A percentile compares a stretch with the other conserved stretches of the same genome.
Conservation (phyloP, 23 tunicate genomes). For the Trididemnum clinides region DNA sequence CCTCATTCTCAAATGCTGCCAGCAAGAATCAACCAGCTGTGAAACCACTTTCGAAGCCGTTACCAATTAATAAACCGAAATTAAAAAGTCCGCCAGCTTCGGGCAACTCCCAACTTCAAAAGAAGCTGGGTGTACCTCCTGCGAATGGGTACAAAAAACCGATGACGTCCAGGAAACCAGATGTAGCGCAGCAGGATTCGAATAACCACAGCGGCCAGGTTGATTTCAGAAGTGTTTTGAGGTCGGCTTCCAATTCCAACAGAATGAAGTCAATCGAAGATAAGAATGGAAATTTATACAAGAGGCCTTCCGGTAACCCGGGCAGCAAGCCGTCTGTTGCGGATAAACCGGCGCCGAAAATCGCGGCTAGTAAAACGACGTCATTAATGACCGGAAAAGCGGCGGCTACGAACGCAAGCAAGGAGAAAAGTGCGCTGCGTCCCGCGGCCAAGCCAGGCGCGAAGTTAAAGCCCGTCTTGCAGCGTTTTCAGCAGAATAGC, state of each 20-base stretch:
- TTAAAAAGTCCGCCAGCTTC: background rate
- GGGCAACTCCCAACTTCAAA: background rate
- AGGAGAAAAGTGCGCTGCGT: background rate
- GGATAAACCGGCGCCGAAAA: constrained; percentile 59
- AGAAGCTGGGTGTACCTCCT: background rate
- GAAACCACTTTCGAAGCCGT: background rate
- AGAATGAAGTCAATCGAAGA: background rate
- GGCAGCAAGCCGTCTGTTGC: constrained; percentile 28
- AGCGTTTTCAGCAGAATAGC: constrained; percentile 38
- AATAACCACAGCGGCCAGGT: background rate
- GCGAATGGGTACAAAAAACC: constrained; percentile 9
- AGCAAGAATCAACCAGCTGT: background rate
- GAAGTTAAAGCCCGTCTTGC: constrained; percentile 38
- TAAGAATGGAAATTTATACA: no score
- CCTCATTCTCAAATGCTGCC: no score
- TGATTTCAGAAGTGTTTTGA: constrained; percentile 68
- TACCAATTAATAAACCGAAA: background rate
- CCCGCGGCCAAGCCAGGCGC: background rate
- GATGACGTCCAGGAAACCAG: background rate
- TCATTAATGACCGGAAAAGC: constrained; percentile 1
- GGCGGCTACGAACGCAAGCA: background rate
- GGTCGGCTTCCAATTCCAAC: constrained; percentile 2
- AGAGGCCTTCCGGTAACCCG: background rate
- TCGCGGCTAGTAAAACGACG: no score
- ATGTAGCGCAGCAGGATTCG: background rate